Percentiles rank a stretch among this genome's conserved stretches.
These are phyloP conservation scores for Branchipolynoe longqiensis DNA, from an alignment of 2,888 invertebrate species.

Conservation along the genomic window DNA sequence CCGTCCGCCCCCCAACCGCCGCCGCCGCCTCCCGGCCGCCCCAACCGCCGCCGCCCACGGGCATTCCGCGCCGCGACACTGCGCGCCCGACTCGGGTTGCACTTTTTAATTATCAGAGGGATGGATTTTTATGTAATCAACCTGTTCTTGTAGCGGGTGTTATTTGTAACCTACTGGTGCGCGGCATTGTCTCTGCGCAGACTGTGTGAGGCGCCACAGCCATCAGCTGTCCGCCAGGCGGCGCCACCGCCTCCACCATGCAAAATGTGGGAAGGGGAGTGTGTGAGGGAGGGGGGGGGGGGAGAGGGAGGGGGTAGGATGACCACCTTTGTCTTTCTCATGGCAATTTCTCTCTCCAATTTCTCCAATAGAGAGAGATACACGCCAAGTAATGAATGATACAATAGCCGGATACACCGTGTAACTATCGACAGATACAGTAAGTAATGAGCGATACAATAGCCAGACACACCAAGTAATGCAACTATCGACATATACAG, in stretches of 20 bases:
- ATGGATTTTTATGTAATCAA: conserved; percentile 57
- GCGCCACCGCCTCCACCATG: background rate
- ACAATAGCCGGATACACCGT: too few relatives aligned
- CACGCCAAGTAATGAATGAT: too few relatives aligned
- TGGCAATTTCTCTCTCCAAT: too few relatives aligned
- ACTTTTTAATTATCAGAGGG: conserved; percentile 51
- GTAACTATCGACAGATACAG: too few relatives aligned
- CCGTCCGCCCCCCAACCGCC: background rate
- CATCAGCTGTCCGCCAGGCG: background rate
- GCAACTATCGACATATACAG: too few relatives aligned
- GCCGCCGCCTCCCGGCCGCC: background rate
- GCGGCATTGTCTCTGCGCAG: conserved; percentile 12
- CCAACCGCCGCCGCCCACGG: background rate
- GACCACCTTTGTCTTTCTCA: conserved; percentile 42
- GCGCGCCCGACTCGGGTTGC: conserved; percentile 39
- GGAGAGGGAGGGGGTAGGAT: conserved; percentile 1
- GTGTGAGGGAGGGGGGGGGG: background rate
- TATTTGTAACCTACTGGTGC: conserved; percentile 28
- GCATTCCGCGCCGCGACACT: background rate
- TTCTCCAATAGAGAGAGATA: too few relatives aligned
- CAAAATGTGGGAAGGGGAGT: background rate
- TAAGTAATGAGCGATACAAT: too few relatives aligned
- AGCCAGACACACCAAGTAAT: too few relatives aligned
- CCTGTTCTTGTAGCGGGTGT: conserved; percentile 45
- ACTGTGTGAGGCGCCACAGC: conserved; percentile 1